Percentiles rank a stretch among this genome's conserved stretches.
Conservation (phyloP, 2,888 invertebrate species). For the Dryobotodes eremita region DNA sequence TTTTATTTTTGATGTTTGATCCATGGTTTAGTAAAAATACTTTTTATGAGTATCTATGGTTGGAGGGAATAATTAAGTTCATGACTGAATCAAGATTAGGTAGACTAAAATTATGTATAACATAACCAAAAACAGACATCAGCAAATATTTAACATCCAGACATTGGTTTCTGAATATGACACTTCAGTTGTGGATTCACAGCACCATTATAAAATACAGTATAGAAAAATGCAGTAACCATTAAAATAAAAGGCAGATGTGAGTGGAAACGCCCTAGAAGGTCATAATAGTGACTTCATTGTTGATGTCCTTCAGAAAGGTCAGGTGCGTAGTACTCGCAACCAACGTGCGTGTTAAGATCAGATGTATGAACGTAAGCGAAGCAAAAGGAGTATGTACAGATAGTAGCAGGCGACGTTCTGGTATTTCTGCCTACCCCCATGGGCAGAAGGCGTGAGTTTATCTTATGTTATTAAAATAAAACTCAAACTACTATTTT, state of each 20-base stretch:
- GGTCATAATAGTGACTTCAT: background rate
- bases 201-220: background rate
- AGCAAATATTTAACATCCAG: background rate
- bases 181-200: background rate
- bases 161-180: background rate
- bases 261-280: background rate
- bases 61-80: too few species aligned
- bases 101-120: too few species aligned
- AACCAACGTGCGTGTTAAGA: background rate
- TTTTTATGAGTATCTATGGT: too few species aligned
- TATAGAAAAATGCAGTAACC: background rate
- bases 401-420: background rate
- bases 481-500: background rate
- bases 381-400: background rate
- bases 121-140: background rate
- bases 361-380: background rate
- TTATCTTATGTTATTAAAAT: background rate
- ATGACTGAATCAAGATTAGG: too few species aligned
- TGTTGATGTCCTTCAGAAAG: background rate
- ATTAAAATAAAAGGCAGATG: too few species aligned
- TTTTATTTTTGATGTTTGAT: background rate
- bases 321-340: too few species aligned
- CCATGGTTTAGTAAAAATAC: background rate
- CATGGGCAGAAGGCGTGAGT: background rate
- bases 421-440: background rate